Percentiles rank a stretch among this genome's conserved stretches.
Evolutionary conservation across 2,113 vertebrate genomes (phyloP).

Genomic region (Serinus canaria): DNA sequence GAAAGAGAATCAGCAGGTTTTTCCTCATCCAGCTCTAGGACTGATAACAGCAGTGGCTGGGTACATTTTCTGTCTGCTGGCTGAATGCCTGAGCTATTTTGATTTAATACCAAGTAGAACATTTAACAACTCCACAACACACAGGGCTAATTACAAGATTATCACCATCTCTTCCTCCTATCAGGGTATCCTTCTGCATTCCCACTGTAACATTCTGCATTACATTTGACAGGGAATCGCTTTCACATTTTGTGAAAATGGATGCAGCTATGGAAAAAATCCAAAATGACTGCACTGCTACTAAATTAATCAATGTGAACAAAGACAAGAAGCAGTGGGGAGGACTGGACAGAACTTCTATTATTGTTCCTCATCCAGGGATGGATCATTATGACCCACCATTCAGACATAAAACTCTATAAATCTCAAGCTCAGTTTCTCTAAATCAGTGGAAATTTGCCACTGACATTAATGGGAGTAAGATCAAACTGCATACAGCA

Average conservation of each 20-base stretch:
- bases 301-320: constrained; percentile 42
- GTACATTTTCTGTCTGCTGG: constrained; percentile 46
- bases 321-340: constrained; percentile 39
- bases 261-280: constrained; percentile 64
- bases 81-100: constrained; percentile 62
- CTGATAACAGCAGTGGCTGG: constrained; percentile 10
- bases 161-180: constrained; percentile 48
- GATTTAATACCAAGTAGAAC: constrained; percentile 62
- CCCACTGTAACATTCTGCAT: constrained; percentile 40
- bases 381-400: constrained; percentile 47
- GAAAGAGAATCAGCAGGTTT: constrained; percentile 26
- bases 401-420: constrained; percentile 52
- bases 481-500: constrained; percentile 46
- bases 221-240: constrained; percentile 61
- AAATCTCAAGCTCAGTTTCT: constrained; percentile 55
- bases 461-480: constrained; percentile 57
- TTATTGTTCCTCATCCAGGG: constrained; percentile 54
- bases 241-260: constrained; percentile 66
- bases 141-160: constrained; percentile 67
- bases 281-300: constrained; percentile 43
- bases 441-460: constrained; percentile 62
- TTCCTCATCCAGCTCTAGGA: constrained; percentile 21
- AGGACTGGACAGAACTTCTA: constrained; percentile 47
- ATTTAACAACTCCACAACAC: constrained; percentile 66
- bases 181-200: constrained; percentile 44